phyloP scores from a whole-genome alignment of 2,113 vertebrate genomes.

The Rostratula benghalensis region DNA sequence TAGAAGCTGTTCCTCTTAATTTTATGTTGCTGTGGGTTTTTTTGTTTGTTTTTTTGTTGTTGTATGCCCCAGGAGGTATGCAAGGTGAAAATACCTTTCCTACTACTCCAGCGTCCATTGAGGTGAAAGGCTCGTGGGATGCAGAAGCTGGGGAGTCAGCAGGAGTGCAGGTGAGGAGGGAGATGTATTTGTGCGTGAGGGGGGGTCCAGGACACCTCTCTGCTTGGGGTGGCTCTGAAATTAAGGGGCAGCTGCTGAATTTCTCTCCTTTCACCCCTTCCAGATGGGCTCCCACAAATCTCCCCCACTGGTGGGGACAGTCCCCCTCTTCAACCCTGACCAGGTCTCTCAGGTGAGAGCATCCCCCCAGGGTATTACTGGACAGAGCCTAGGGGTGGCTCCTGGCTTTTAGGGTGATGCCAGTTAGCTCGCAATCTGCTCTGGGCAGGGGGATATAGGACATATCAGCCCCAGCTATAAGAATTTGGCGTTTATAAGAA shows the following conservation, averaged over 20 bases:
- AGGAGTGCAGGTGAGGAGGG: slow-evolving; percentile 20
- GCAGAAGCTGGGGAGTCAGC: background rate
- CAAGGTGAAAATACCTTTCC: background rate
- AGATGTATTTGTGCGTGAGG: rapidly evolving
- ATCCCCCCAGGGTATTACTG: background rate
- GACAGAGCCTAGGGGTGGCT: rapidly evolving
- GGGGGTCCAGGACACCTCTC: too few relatives aligned
- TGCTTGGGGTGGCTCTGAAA: background rate
- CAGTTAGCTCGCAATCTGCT: too few relatives aligned
- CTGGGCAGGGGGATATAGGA: rapidly evolving
- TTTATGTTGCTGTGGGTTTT: background rate
- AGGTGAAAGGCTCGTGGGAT: background rate
- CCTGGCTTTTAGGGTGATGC: background rate
- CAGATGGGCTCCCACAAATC: background rate
- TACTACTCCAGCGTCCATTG: background rate
- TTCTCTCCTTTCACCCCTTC: background rate
- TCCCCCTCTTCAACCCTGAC: slow-evolving; percentile 75
- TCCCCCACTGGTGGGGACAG: background rate
- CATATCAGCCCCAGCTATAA: too few relatives aligned
- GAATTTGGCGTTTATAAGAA: background rate
- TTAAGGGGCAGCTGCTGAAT: rapidly evolving
- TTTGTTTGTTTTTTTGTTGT: too few relatives aligned
- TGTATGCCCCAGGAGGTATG: background rate
- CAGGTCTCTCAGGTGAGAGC: slow-evolving; percentile 71
- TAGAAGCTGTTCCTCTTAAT: background rate